phyloP scores from a whole-genome alignment of 2,888 invertebrate species.

The Tetragonula carbonaria region DNA sequence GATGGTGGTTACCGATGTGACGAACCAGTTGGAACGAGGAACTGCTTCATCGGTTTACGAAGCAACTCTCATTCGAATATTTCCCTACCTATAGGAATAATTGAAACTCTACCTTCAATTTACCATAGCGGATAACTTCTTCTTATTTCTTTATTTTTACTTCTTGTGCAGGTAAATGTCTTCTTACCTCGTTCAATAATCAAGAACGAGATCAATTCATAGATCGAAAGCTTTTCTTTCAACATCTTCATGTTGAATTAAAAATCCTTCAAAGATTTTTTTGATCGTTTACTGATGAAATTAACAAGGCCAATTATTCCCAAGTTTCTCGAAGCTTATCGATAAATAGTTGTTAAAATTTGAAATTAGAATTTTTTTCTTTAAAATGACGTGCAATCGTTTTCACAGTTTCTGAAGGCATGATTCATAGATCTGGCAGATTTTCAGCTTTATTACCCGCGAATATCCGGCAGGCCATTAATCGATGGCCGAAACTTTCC shows the following conservation, averaged over 20 bases:
- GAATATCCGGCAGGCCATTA: background rate
- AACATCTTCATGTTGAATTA: background rate
- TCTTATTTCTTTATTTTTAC: background rate
- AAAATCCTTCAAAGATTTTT: too few species aligned
- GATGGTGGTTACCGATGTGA: constrained; percentile 8
- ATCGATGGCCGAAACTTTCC: background rate
- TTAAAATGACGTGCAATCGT: background rate
- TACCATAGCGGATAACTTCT: background rate
- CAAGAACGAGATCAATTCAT: too few species aligned
- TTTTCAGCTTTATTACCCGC: background rate
- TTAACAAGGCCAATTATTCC: background rate
- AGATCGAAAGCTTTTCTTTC: background rate
- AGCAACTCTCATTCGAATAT: background rate
- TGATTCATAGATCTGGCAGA: background rate
- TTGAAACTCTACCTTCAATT: background rate
- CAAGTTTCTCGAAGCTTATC: background rate
- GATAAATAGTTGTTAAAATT: too few species aligned
- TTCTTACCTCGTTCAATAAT: too few species aligned
- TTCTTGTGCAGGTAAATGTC: background rate
- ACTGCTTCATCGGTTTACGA: background rate
- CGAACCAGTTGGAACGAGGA: background rate
- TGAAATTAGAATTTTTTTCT: too few species aligned
- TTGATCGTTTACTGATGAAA: background rate
- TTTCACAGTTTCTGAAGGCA: background rate
- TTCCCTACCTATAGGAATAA: background rate